phyloP scores from a whole-genome alignment of 2,797 vertebrate genomes.

The Lepus townsendii region DNA sequence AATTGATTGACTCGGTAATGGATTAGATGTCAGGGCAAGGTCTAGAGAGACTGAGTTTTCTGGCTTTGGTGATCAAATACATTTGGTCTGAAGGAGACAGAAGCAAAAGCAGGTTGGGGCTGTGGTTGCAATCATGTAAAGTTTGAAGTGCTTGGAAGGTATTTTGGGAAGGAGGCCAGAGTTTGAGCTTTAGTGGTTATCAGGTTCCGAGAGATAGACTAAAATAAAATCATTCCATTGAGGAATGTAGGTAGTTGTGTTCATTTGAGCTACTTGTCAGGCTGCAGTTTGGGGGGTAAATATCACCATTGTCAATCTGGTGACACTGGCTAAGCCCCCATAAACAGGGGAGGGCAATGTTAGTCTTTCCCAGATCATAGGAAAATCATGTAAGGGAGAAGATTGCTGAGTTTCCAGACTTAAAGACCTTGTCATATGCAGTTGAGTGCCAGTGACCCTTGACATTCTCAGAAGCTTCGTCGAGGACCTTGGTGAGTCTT shows the following conservation, averaged over 20 bases:
- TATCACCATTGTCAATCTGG: slow-evolving; percentile 14
- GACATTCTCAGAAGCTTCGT: slow-evolving; percentile 60
- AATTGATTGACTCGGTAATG: neutral
- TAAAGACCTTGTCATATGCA: slow-evolving; percentile 13
- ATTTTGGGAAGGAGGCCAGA: neutral
- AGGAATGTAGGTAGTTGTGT: slow-evolving; percentile 13
- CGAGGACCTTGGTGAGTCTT: slow-evolving; percentile 62
- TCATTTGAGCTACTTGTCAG: slow-evolving; percentile 36
- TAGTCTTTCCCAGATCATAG: neutral
- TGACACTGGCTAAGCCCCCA: neutral
- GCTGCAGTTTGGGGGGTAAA: neutral
- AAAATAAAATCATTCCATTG: slow-evolving; percentile 5
- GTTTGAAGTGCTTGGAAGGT: neutral
- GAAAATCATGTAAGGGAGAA: neutral
- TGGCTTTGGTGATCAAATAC: neutral
- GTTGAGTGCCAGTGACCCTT: slow-evolving; percentile 27
- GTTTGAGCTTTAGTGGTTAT: neutral
- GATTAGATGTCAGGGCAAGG: slow-evolving; percentile 17
- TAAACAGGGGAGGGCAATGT: neutral
- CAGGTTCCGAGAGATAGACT: slow-evolving; percentile 3
- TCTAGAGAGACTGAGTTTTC: neutral
- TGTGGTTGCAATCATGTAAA: neutral
- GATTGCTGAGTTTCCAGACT: slow-evolving; percentile 28
- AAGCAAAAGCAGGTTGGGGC: neutral
- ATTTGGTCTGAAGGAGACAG: neutral